Evolutionary conservation across 2,888 invertebrate species (phyloP).

Genomic region (Napeogenes inachia): DNA sequence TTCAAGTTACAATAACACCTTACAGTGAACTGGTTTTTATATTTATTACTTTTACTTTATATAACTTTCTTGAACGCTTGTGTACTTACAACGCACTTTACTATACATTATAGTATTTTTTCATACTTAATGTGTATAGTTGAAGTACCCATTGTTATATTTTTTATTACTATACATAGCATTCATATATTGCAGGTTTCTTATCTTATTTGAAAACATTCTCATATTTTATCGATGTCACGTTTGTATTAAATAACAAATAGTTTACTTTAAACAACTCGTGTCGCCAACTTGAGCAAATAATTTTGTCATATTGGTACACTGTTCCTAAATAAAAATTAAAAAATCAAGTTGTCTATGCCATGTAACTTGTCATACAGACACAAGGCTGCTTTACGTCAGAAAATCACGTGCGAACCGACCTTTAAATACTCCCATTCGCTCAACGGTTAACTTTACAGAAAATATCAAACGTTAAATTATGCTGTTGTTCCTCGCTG

Average conservation of each 20-base stretch:
- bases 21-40: neutral
- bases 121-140: conserved; percentile 3
- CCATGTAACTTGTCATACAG: conserved; percentile 25
- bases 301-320: too few species aligned
- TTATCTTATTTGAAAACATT: too few species aligned
- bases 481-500: too few species aligned
- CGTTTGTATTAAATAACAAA: too few species aligned
- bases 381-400: conserved; percentile 49
- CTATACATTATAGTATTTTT: too few species aligned
- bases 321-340: too few species aligned
- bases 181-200: too few species aligned
- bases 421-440: conserved; percentile 41
- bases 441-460: conserved; percentile 10
- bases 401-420: conserved; percentile 50
- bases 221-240: too few species aligned
- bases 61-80: neutral
- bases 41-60: conserved; percentile 6
- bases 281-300: too few species aligned
- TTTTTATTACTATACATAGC: too few species aligned
- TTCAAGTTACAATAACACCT: conserved; percentile 1
- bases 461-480: neutral
- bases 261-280: too few species aligned
- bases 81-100: neutral
- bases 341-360: conserved; percentile 8
- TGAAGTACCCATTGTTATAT: neutral